Percentiles rank a stretch among this genome's conserved stretches.
Evolutionary conservation across 2,113 vertebrate genomes (phyloP).

Genomic region (Pseudorectes ferrugineus): DNA sequence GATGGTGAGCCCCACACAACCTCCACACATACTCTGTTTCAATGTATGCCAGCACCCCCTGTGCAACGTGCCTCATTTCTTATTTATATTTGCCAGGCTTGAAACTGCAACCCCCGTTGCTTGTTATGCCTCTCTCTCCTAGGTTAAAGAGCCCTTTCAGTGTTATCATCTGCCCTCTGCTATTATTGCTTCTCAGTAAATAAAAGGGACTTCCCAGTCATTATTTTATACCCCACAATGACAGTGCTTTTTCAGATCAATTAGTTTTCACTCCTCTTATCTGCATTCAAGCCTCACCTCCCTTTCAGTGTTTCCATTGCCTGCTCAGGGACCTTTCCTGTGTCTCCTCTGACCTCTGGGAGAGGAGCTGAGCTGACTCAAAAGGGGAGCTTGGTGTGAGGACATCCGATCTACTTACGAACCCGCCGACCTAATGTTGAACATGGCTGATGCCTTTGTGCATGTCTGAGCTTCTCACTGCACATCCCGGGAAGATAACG

Average conservation of each 20-base stretch:
- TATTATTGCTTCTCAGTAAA: conserved; percentile 9
- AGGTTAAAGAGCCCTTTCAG: conserved; percentile 21
- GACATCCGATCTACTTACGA: neutral
- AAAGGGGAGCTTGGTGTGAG: neutral
- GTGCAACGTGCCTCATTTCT: neutral
- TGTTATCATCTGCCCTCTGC: neutral
- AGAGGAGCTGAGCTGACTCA: neutral
- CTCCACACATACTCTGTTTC: neutral
- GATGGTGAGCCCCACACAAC: neutral
- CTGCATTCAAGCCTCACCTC: conserved; percentile 21
- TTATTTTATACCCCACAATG: conserved; percentile 44
- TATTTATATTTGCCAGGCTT: conserved; percentile 25
- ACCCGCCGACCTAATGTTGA: neutral
- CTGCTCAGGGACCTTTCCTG: neutral
- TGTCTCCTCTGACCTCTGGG: conserved; percentile 3
- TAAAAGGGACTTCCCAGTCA: conserved; percentile 18
- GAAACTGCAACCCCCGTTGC: neutral
- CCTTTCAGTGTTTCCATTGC: conserved; percentile 22
- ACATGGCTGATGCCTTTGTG: neutral
- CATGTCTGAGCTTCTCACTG: neutral
- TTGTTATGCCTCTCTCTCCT: neutral
- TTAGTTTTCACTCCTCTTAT: conserved; percentile 37
- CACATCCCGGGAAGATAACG: neutral
- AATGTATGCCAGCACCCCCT: neutral
- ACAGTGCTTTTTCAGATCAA: conserved; percentile 19